These are phyloP conservation scores for Thymallus thymallus DNA, from an alignment of 2,113 vertebrate genomes.

Conservation along the genomic window DNA sequence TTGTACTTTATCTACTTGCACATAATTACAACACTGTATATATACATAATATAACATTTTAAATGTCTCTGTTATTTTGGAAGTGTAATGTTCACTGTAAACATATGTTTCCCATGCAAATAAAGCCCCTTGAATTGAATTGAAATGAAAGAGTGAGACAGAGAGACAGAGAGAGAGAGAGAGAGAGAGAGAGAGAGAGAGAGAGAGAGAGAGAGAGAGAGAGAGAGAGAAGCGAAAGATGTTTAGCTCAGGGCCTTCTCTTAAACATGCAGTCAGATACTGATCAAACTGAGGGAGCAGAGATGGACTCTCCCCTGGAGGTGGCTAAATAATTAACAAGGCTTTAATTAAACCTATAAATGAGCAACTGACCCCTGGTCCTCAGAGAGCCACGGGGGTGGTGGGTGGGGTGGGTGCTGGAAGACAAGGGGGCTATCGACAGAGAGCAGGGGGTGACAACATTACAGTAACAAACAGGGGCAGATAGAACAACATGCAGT, in stretches of 20 bases:
- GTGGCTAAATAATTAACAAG: slow-evolving; percentile 72
- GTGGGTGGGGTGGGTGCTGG: neutral
- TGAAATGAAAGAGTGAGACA: no score
- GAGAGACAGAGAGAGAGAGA: no score
- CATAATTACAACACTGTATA: no score
- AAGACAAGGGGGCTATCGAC: neutral
- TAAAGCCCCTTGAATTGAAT: no score
- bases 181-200: no score
- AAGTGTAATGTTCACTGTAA: no score
- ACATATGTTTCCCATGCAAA: no score
- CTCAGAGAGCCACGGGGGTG: slow-evolving; percentile 34
- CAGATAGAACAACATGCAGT: slow-evolving; percentile 50
- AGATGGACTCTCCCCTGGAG: slow-evolving; percentile 45
- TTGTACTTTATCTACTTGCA: no score
- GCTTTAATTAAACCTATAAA: slow-evolving; percentile 75
- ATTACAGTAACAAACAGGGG: slow-evolving; percentile 35
- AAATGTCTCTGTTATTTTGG: no score
- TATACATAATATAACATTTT: no score
- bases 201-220: no score
- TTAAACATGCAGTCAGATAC: slow-evolving; percentile 38
- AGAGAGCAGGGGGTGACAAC: slow-evolving; percentile 13
- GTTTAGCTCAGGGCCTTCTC: slow-evolving; percentile 32
- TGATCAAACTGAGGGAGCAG: slow-evolving; percentile 55
- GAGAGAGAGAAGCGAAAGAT: neutral
- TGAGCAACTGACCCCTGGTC: slow-evolving; percentile 59